Evolutionary conservation across 2,888 invertebrate genomes (phyloP), one percentile per base, ranked within the genome.

Genomic region (Andricus quercusramuli): DNA sequence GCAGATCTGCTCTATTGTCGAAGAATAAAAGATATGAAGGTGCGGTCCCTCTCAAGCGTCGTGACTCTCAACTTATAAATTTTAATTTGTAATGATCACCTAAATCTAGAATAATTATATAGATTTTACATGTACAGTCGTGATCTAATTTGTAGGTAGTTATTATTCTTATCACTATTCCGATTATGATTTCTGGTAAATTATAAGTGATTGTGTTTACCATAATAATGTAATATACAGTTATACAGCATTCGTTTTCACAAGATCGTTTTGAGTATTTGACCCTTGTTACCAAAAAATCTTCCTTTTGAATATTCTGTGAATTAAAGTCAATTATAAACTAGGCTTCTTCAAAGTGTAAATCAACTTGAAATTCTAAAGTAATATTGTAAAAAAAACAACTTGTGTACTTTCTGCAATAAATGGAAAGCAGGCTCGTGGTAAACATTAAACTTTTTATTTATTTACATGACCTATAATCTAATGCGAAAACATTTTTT

Each of bases 151-250:
- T 90, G 88, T 91, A 90, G 89, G 81, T 92, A 91, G 90, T 86
- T 37, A 84, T 90, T 90, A 89, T 89, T 89, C 89, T 88, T 82
- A 80, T 79, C 77, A 82, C 82, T 85, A 82, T 83, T 80, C 81
- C 82, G 79, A 83, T 85, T 82, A 81, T 80, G 62, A 78, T 84
- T 82, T 83, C 65, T 80, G 78, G 78, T 66, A 80, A 82, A 85
- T 85, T 82, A 83, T 85, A 80, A 86, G 88, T 89, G 86, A 89
- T 91, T 91, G 89, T 91, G 91, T 91, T 92, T 90, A 90, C 87
- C 87, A 89, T 90, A 88, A 89, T 87, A 85, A 90, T 91, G 92
- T 91, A 91, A 92, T 90, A 91, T 90, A 91, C 89, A 88, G 89
- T 90, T 90, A 90, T 85, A 86, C 85, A 85, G 85, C 88, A 84